Evolutionary conservation across 35 echinoderm and acorn worm species (phyloP).

Genomic region (Heliocidaris erythrogramma): DNA sequence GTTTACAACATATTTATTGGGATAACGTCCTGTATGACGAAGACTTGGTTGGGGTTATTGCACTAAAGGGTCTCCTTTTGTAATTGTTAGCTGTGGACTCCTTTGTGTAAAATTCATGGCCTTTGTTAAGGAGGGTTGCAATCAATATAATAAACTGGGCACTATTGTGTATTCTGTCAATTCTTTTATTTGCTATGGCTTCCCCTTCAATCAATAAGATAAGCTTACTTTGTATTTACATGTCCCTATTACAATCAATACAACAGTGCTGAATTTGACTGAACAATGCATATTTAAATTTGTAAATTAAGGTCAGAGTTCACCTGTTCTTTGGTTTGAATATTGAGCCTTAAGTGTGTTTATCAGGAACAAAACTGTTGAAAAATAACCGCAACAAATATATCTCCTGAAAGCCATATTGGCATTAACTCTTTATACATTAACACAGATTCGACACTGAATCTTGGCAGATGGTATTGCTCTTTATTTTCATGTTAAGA

Average conservation of each 20-base stretch:
- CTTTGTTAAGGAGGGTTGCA: neutral
- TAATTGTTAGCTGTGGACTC: neutral
- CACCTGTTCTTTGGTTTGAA: too few species aligned
- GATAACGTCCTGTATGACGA: neutral
- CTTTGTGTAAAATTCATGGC: neutral
- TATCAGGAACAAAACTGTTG: too few species aligned
- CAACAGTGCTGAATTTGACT: neutral
- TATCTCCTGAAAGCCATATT: too few species aligned
- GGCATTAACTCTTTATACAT: too few species aligned
- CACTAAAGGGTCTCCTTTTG: neutral
- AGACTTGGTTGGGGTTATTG: neutral
- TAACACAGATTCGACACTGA: too few species aligned
- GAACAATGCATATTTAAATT: neutral
- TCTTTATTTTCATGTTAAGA: too few species aligned
- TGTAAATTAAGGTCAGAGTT: neutral
- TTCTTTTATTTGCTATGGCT: neutral
- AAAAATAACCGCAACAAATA: too few species aligned
- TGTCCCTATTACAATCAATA: neutral
- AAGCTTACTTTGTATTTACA: neutral
- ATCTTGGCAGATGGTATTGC: too few species aligned
- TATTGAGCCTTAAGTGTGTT: too few species aligned
- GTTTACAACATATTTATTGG: neutral
- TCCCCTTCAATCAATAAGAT: slow-evolving; percentile 2
- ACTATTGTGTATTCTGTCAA: neutral
- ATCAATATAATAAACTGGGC: neutral